Percentiles rank a stretch among this genome's conserved stretches.
phyloP scores from a whole-genome alignment of 2,113 vertebrate genomes.

The Cephalopterus ornatus region DNA sequence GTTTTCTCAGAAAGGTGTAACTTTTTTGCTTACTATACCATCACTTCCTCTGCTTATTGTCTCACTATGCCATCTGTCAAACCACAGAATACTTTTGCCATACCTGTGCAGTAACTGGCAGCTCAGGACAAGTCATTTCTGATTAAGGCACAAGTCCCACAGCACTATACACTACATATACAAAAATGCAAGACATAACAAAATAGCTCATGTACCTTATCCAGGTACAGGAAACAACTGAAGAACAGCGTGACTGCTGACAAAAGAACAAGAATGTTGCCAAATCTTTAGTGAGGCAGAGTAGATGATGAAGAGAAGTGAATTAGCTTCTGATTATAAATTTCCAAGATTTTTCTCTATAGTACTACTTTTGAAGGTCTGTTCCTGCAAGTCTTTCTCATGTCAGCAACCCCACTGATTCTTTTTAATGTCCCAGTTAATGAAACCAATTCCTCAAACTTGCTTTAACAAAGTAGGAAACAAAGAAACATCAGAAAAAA shows the following conservation, averaged over 20 bases:
- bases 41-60: neutral
- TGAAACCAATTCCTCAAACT: neutral
- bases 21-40: neutral
- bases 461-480: neutral
- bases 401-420: neutral
- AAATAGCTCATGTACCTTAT: neutral
- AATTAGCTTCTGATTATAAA: neutral
- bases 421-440: neutral
- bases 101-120: neutral
- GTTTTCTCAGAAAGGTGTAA: neutral
- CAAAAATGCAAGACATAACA: neutral
- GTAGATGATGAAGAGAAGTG: neutral
- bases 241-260: neutral
- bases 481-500: neutral
- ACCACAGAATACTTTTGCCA: neutral
- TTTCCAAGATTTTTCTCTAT: neutral
- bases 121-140: neutral
- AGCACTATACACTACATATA: neutral
- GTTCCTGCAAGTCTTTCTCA: neutral
- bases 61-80: neutral
- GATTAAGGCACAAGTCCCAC: neutral
- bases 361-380: neutral
- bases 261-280: neutral
- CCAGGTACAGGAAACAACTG: neutral
- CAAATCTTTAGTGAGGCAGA: rapidly evolving